These are phyloP conservation scores for Volucella inflata DNA, from an alignment of 2,888 invertebrate species.

Conservation along the genomic window DNA sequence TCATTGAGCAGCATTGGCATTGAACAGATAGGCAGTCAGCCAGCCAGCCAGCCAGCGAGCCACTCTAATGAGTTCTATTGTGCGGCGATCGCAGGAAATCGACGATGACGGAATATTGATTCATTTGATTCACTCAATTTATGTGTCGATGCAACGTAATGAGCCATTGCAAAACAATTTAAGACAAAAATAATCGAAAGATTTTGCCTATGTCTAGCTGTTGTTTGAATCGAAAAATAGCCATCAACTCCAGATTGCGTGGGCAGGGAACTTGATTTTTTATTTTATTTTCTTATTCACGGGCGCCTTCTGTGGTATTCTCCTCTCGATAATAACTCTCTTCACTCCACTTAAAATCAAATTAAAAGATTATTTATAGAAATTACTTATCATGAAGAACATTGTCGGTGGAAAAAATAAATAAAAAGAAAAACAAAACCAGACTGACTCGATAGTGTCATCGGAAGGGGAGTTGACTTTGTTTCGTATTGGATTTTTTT, in stretches of 20 bases:
- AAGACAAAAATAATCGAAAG: background rate
- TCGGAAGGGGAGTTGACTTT: constrained; percentile 36
- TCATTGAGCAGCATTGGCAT: constrained; percentile 12
- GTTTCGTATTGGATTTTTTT: constrained; percentile 4
- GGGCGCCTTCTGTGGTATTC: background rate
- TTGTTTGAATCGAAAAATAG: background rate
- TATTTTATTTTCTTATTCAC: background rate
- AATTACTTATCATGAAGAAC: constrained; percentile 66
- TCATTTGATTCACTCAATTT: constrained; percentile 1
- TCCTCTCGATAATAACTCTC: background rate
- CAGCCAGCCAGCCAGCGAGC: constrained; percentile 12
- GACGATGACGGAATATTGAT: constrained; percentile 70
- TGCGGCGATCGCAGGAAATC: constrained; percentile 59
- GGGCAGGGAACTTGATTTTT: constrained; percentile 23
- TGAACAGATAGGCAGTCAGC: constrained; percentile 8
- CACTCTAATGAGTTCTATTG: constrained; percentile 17
- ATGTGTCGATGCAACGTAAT: constrained; percentile 41
- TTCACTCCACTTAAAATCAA: constrained; percentile 45
- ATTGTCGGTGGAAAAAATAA: constrained; percentile 33
- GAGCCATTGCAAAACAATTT: constrained; percentile 52
- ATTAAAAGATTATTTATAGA: constrained; percentile 67
- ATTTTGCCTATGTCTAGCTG: no score
- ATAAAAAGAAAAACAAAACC: constrained; percentile 33
- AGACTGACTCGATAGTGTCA: constrained; percentile 24
- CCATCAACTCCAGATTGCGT: constrained; percentile 43